phyloP scores from a whole-genome alignment of 2,113 vertebrate genomes.

The Arizona elegans region DNA sequence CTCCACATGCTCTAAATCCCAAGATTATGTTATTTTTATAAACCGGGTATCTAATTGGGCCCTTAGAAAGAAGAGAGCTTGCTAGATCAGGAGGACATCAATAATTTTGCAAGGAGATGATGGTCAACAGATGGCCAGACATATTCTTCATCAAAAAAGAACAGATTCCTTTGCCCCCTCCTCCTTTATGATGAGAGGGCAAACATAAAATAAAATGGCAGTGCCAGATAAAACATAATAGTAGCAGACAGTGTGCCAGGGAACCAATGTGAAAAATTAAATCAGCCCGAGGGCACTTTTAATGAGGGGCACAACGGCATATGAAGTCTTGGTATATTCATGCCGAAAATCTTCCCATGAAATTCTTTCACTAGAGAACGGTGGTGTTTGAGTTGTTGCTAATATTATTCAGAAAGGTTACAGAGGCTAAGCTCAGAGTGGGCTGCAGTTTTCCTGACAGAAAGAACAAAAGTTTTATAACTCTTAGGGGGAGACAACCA shows the following conservation, averaged over 20 bases:
- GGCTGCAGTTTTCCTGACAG: conserved; percentile 22
- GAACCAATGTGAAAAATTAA: neutral
- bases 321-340: neutral
- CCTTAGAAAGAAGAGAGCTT: neutral
- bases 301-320: neutral
- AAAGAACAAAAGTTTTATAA: conserved; percentile 4
- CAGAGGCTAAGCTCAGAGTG: conserved; percentile 9
- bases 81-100: neutral
- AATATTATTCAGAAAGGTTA: conserved; percentile 23
- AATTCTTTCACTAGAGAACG: neutral
- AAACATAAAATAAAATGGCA: neutral
- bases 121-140: neutral
- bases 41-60: neutral
- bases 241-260: neutral
- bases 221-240: neutral
- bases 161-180: neutral
- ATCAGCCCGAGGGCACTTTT: neutral
- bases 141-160: neutral
- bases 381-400: neutral
- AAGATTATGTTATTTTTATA: neutral
- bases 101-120: neutral
- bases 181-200: neutral
- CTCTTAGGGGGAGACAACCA: conserved; percentile 5
- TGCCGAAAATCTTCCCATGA: neutral
- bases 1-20: neutral